Conservation (phyloP, 2,888 invertebrate species). For the Dichetophora obliterata region DNA sequence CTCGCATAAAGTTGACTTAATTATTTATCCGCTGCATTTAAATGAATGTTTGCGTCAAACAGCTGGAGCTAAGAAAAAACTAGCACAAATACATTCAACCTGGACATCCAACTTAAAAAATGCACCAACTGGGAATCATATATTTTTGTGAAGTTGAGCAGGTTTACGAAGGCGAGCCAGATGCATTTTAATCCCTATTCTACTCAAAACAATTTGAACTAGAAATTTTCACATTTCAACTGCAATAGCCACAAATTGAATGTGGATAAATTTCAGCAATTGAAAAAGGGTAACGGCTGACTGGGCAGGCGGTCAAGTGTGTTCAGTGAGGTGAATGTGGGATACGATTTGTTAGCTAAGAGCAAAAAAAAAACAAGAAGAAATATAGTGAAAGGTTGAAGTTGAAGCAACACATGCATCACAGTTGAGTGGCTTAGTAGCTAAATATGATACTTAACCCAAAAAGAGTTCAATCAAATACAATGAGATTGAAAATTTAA, state of each 20-base stretch:
- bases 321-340: neutral
- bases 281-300: neutral
- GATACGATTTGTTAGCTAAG: no score
- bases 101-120: neutral
- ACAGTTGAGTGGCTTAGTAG: no score
- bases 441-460: no score
- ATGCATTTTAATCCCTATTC: neutral
- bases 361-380: no score
- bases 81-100: neutral
- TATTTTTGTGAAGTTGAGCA: neutral
- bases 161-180: neutral
- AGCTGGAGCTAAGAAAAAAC: no score
- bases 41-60: no score
- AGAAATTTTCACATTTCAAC: neutral
- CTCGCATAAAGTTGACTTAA: no score
- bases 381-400: no score
- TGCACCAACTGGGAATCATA: neutral
- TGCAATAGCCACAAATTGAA: conserved; percentile 10
- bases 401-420: no score
- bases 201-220: neutral
- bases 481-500: no score
- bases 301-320: neutral
- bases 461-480: no score
- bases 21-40: no score
- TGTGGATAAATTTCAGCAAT: conserved; percentile 20